Percentiles rank a stretch among this genome's conserved stretches.
Conservation (phyloP, 2,113 vertebrate species). For the Struthio camelus region DNA sequence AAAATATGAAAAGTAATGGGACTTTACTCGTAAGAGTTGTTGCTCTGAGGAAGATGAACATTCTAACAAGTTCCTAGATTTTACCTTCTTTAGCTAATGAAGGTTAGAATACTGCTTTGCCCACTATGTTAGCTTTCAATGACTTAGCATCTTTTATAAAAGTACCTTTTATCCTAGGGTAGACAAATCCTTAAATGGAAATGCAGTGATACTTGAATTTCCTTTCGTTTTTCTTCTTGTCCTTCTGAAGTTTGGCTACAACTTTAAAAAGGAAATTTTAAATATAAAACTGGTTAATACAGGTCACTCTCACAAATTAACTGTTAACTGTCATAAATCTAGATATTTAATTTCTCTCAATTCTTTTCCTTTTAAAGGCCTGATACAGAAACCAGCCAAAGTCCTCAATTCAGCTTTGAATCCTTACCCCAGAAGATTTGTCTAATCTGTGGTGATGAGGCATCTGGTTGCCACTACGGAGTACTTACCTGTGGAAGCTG, state of each 20-base stretch:
- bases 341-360: not conserved
- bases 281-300: not conserved
- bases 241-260: not conserved
- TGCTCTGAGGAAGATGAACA: not conserved
- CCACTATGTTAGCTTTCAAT: not conserved
- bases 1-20: not conserved
- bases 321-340: not conserved
- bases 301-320: not conserved
- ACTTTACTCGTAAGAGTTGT: not conserved
- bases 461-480: conserved; percentile 97
- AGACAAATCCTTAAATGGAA: not conserved
- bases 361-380: conserved; percentile 71
- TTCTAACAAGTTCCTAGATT: not conserved
- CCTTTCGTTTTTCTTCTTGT: not conserved
- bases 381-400: conserved; percentile 75
- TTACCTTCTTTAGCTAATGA: not conserved
- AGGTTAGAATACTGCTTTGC: not conserved
- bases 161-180: not conserved
- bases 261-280: not conserved
- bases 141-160: not conserved
- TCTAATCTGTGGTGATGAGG: conserved; percentile 95
- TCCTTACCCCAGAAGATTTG: conserved; percentile 91
- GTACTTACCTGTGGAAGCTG: conserved; percentile 98
- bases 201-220: not conserved
- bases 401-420: conserved; percentile 79